Evolutionary conservation across 2,113 vertebrate species (phyloP).

Genomic region (Brachypteracias leptosomus): DNA sequence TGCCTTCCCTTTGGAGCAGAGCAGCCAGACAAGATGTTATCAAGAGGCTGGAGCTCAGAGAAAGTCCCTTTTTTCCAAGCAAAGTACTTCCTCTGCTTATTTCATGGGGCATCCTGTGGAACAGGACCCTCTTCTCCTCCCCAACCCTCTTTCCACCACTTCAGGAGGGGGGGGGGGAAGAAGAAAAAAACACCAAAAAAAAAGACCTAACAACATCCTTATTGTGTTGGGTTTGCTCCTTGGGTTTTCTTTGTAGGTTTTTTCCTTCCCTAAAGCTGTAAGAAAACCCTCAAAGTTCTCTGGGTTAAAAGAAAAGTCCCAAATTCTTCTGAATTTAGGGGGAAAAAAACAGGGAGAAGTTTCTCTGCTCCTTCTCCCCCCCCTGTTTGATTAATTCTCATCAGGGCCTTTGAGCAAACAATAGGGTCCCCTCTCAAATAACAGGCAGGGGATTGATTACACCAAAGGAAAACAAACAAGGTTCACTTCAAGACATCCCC

Average conservation of each 20-base stretch:
- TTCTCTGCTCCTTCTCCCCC: background rate
- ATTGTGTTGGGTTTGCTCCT: constrained; percentile 15
- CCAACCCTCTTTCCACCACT: too few relatives aligned
- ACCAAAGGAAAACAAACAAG: constrained; percentile 74
- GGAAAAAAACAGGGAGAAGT: background rate
- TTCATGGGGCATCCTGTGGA: constrained; percentile 74
- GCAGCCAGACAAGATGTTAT: constrained; percentile 79
- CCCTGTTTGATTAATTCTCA: constrained; percentile 66
- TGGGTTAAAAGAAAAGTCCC: background rate
- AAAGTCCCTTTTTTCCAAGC: constrained; percentile 71
- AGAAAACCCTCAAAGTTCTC: background rate
- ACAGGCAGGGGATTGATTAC: constrained; percentile 63
- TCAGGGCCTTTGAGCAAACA: constrained; percentile 72
- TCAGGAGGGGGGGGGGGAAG: constrained; percentile 32
- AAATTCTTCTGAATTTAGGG: background rate
- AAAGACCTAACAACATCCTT: constrained; percentile 61
- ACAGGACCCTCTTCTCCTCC: constrained; percentile 32
- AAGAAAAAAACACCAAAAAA: background rate
- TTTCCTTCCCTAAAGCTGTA: background rate
- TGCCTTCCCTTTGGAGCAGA: constrained; percentile 56
- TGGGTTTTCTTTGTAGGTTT: background rate
- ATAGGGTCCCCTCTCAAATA: constrained; percentile 68
- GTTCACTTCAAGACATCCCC: constrained; percentile 58
- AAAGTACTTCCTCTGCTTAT: constrained; percentile 73
- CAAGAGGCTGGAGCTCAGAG: constrained; percentile 63